Percentiles rank a stretch among this genome's conserved stretches.
These are phyloP conservation scores for Nesogale talazaci DNA, from an alignment of 2,113 vertebrate genomes.

Conservation along the genomic window DNA sequence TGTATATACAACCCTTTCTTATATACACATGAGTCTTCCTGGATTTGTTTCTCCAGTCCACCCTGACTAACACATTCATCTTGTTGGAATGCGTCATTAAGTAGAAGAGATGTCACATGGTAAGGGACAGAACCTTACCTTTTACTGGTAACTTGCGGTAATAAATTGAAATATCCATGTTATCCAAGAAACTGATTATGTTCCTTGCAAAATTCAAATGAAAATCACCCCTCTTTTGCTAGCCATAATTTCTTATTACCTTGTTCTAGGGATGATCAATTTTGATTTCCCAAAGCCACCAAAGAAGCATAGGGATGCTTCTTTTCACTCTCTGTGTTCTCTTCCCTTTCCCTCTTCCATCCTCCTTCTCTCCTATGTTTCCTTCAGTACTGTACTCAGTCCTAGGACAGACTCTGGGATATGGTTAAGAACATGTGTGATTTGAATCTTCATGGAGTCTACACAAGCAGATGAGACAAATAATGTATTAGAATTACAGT, in stretches of 20 bases:
- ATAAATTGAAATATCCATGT: background rate
- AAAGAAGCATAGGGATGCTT: background rate
- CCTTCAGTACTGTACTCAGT: too few relatives aligned
- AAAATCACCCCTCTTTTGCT: background rate
- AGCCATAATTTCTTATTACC: too few relatives aligned
- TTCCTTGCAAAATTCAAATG: background rate
- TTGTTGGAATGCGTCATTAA: background rate
- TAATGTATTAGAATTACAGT: background rate
- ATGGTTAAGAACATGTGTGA: too few relatives aligned
- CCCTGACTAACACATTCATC: background rate
- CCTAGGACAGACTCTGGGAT: too few relatives aligned
- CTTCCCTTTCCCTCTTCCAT: background rate
- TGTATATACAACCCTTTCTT: too few relatives aligned
- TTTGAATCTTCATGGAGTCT: slow-evolving; percentile 19
- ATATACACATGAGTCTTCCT: too few relatives aligned
- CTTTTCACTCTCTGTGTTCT: too few relatives aligned
- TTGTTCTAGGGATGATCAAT: background rate
- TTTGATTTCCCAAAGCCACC: background rate
- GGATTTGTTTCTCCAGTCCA: too few relatives aligned
- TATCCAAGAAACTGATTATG: background rate
- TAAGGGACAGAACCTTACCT: background rate
- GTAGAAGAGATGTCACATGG: background rate
- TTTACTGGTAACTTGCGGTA: background rate
- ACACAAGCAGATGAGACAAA: background rate
- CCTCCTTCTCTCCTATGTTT: too few relatives aligned